Percentiles rank a stretch among this genome's conserved stretches.
phyloP scores from a whole-genome alignment of 1,140 invertebrate genomes.

The Atta texana region DNA sequence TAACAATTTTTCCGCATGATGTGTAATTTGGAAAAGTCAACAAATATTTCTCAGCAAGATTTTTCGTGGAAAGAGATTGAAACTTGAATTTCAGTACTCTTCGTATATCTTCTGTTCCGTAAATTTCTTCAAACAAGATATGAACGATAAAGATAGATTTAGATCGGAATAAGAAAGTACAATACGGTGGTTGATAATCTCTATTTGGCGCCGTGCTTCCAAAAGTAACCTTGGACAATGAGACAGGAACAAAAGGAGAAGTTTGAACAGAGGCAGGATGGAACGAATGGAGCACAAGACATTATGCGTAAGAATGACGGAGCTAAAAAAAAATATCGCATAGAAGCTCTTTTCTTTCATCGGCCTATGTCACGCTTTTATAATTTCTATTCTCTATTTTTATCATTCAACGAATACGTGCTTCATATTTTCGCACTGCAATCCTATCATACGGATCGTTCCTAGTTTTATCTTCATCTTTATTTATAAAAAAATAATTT shows the following conservation, averaged over 20 bases:
- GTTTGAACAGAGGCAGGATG: slow-evolving; percentile 52
- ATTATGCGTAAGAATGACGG: slow-evolving; percentile 64
- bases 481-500: background rate
- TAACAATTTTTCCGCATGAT: background rate
- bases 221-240: slow-evolving; percentile 70
- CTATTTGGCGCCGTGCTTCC: slow-evolving; percentile 52
- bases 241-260: slow-evolving; percentile 65
- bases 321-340: slow-evolving; percentile 42
- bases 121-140: slow-evolving; percentile 18
- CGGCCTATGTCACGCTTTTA: slow-evolving; percentile 45
- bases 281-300: slow-evolving; percentile 46
- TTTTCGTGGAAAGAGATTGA: background rate
- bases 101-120: background rate
- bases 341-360: slow-evolving; percentile 63
- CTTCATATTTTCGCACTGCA: background rate
- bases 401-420: slow-evolving; percentile 36
- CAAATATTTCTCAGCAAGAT: background rate
- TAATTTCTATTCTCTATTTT: slow-evolving; percentile 59
- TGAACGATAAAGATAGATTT: slow-evolving; percentile 31
- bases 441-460: background rate
- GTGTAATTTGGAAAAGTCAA: background rate
- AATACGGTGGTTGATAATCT: slow-evolving; percentile 59
- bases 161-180: slow-evolving; percentile 15
- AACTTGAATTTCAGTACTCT: background rate
- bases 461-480: background rate